Evolutionary conservation across 2,113 vertebrate species (phyloP), one percentile per base, ranked within the genome.

Genomic region (Butastur rufipennis): DNA sequence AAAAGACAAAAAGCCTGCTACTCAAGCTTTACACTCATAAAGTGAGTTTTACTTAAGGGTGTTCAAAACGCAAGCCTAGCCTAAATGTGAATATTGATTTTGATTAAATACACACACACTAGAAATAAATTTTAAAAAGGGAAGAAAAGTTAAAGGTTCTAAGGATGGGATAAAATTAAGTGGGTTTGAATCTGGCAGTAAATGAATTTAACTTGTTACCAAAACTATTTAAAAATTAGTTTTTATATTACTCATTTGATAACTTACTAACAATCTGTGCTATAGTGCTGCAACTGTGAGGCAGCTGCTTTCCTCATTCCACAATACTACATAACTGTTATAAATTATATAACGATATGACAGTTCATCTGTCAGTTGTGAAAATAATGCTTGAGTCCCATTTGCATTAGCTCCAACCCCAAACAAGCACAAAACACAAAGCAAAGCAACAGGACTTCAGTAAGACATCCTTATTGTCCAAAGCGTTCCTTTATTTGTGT

Each of bases 221-320:
- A 90, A 97, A 96, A 88, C 62, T 66, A 90, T 92, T 97, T 83
- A 73, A 89, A 95, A 92, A 94, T 93, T 5, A 88, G 43, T 94
- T 95, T 95, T 91, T 96, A 34, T 65, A 93, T 96, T 96, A 91
- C 74, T 95, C 52, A 42, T 96, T 96, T 94, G 89, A 94, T 95
- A 93, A 88, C 77, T 36, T 82, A 72, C 96, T 98, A 95, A 95
- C 80, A 96, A 84, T 93, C 66, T 94, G 43, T 86, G 75, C 29
- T 96, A 89, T 91, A 93, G 68, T 90, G 79, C 81, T 95, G 48
- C 50, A 97, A 81, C 78, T 92, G 79, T 47, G 75, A 93, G 70
- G 84, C 89, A 94, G 75, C 10, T 83, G 84, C 59, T 97, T 95
- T 93, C 84, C 77, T 93, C 56, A 87, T 96, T 97, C 95, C 73